Conservation (phyloP, 2,797 vertebrate genomes). For the Lutjanus campechanus region DNA sequence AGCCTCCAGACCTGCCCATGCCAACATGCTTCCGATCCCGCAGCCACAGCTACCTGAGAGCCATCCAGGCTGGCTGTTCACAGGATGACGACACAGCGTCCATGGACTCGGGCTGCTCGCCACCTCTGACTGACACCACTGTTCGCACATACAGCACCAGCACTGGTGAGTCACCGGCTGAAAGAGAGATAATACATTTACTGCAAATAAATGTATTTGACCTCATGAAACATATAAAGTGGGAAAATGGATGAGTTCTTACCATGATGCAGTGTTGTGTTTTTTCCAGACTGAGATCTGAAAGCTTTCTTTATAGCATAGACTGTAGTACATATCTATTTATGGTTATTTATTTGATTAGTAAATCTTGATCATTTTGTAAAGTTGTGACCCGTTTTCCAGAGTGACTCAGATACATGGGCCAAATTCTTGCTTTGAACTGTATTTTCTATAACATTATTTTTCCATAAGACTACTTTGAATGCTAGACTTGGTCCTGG, state of each 20-base stretch:
- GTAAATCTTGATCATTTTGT: conserved; percentile 8
- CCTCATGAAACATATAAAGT: not conserved
- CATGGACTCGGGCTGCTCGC: conserved; percentile 94
- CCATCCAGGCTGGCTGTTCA: conserved; percentile 98
- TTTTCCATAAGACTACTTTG: conserved; percentile 23
- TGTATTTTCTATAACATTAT: conserved; percentile 27
- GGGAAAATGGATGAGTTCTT: not conserved
- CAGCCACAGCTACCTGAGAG: conserved; percentile 99
- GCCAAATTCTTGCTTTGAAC: conserved; percentile 12
- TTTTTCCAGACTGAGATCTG: not conserved
- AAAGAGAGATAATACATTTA: conserved; percentile 12
- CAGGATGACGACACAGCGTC: conserved; percentile 97
- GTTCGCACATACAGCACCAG: conserved; percentile 94
- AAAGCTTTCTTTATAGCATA: not conserved
- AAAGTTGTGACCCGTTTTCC: conserved; percentile 24
- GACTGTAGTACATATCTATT: not conserved
- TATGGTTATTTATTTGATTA: not conserved
- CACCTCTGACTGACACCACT: conserved; percentile 90
- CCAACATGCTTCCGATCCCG: conserved; percentile 98
- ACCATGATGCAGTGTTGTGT: not conserved
- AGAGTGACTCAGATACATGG: not conserved
- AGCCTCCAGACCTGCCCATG: conserved; percentile 93
- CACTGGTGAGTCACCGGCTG: conserved; percentile 89
- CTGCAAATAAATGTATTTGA: not conserved
- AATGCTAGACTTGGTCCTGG: conserved; percentile 33